These are phyloP conservation scores for Limnothrissa miodon DNA, from an alignment of 2,113 vertebrate genomes.

Conservation along the genomic window DNA sequence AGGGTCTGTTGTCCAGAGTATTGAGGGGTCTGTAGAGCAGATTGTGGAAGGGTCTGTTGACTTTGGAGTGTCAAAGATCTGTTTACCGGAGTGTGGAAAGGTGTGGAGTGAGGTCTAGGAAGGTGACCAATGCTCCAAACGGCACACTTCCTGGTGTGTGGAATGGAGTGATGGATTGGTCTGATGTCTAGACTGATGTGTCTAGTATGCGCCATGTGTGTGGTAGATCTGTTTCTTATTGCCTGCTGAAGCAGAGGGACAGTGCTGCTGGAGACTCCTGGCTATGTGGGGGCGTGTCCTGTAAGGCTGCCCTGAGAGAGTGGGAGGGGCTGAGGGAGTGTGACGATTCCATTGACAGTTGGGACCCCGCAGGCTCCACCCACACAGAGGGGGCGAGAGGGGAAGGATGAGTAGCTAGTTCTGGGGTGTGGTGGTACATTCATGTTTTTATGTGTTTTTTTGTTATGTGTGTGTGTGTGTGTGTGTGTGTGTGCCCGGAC, in stretches of 20 bases:
- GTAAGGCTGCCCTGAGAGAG: slow-evolving; percentile 62
- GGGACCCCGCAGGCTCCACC: slow-evolving; percentile 49
- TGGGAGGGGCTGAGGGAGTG: slow-evolving; percentile 52
- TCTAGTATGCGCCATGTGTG: no score
- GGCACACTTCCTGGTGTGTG: no score
- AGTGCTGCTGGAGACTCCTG: slow-evolving; percentile 4
- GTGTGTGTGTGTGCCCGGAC: slow-evolving; percentile 16
- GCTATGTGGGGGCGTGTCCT: slow-evolving; percentile 20
- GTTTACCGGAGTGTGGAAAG: neutral
- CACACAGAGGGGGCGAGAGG: neutral
- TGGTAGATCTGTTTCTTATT: neutral
- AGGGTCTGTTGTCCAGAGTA: neutral
- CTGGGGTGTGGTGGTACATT: slow-evolving; percentile 37
- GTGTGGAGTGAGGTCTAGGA: neutral
- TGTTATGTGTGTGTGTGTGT: no score
- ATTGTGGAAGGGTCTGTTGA: no score
- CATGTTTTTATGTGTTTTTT: neutral
- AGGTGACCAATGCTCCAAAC: no score
- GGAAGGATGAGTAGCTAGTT: slow-evolving; percentile 8
- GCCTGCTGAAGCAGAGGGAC: neutral
- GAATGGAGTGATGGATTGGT: no score
- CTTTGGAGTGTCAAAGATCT: neutral
- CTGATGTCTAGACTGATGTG: no score
- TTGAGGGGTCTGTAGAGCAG: no score
- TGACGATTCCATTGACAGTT: slow-evolving; percentile 26